Evolutionary conservation across 2,113 vertebrate genomes (phyloP), one percentile per base, ranked within the genome.

Genomic region (Protobothrops flavoviridis): DNA sequence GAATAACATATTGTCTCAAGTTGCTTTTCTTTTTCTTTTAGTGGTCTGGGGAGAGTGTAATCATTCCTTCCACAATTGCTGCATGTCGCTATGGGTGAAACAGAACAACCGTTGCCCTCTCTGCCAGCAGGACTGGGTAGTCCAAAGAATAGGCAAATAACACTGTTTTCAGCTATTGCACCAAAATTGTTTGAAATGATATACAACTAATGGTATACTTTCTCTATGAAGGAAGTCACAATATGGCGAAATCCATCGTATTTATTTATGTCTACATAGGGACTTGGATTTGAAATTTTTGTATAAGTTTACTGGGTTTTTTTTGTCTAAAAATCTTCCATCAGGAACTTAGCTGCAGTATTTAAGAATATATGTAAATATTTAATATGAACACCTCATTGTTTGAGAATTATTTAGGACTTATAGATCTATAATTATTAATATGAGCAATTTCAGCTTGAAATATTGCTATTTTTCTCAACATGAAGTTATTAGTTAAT

Each of bases 41-140:
- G 99, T 99, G 95, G 99, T 99, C 53, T 99, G 99, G 99, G 99
- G 99, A 96, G 99, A 99, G 93, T 99, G 99, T 97, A 99, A 99
- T 96, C 99, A 99, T 97, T 99, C 99, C 95, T 99, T 99, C 97
- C 99, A 99, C 95, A 99, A 99, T 91, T 99, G 99, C 98, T 99
- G 99, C 98, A 99, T 99, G 99, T 99, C 99, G 89, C 97, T 99
- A 89, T 99, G 99, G 99, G 99, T 99, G 97, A 99, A 99, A 96
- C 99, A 99, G 98, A 99, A 99, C 98, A 99, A 99, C 90, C 98
- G 99, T 94, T 99, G 99, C 91, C 99, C 99, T 2, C 98, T 99
- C 81, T 99, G 99, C 98, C 99, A 99, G 96, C 99, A 99, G 97
- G 99, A 99, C 98, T 99, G 99, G 99, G 99, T 99, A 93, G 99